A percentile compares a stretch with the other conserved stretches of the same genome.
These are phyloP conservation scores for Natrix natrix DNA, from an alignment of 2,797 vertebrate species.

Conservation along the genomic window DNA sequence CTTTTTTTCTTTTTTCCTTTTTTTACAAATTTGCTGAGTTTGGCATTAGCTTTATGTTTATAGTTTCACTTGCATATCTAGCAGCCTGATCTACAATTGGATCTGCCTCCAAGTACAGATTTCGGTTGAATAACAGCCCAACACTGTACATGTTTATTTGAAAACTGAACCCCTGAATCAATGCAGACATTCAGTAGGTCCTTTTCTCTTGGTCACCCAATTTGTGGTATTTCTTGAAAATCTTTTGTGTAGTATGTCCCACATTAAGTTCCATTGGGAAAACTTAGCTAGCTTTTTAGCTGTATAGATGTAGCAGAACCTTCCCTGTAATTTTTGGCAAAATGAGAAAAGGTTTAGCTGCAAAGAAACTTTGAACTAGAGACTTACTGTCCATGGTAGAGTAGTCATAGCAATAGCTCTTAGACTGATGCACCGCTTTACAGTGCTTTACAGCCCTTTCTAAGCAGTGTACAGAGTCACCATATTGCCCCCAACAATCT, in stretches of 20 bases:
- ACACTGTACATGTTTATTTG: conserved; percentile 9
- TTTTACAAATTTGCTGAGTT: conserved; percentile 18
- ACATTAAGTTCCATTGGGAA: not conserved
- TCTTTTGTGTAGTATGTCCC: not conserved
- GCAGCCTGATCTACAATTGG: conserved; percentile 1
- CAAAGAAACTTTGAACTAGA: not conserved
- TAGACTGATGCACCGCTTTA: not conserved
- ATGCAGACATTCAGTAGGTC: not conserved
- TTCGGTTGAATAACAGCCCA: not conserved
- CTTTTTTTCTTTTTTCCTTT: not conserved
- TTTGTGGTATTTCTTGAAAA: not conserved
- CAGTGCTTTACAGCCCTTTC: not conserved
- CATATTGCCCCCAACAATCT: not conserved
- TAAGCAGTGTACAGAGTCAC: not conserved
- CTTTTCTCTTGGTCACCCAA: not conserved
- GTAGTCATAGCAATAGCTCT: not conserved
- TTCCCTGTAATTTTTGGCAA: not conserved
- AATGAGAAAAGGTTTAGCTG: not conserved
- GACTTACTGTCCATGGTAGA: not conserved
- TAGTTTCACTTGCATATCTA: not conserved
- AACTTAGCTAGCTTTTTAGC: not conserved
- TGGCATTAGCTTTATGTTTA: conserved; percentile 29
- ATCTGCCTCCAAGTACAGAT: not conserved
- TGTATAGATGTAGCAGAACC: not conserved
- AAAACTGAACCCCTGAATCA: not conserved